Conservation (phyloP, 1,140 invertebrate species). For the Lepidotrigona ventralis region DNA sequence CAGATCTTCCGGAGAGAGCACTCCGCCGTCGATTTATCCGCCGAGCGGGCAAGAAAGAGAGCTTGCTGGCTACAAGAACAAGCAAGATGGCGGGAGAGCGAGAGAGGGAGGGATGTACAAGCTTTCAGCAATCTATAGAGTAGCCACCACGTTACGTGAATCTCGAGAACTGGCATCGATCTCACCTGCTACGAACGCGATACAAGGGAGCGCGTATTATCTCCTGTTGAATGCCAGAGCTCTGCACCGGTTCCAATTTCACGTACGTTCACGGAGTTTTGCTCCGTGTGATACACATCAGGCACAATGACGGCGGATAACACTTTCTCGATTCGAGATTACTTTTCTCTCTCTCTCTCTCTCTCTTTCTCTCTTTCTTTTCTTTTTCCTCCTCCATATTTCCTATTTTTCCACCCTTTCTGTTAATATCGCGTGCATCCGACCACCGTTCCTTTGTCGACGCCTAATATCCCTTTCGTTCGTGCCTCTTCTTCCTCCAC, state of each 20-base stretch:
- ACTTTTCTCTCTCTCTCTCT: neutral
- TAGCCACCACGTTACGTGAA: neutral
- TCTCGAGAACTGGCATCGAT: constrained; percentile 5
- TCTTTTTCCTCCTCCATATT: neutral
- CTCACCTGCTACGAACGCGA: neutral
- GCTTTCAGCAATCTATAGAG: neutral
- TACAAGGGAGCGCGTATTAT: constrained; percentile 3
- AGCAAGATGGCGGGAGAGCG: neutral
- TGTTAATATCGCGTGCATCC: neutral
- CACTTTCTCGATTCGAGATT: neutral
- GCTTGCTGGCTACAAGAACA: neutral
- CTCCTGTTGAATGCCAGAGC: constrained; percentile 4
- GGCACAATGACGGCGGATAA: constrained; percentile 1
- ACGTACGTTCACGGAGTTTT: constrained; percentile 1
- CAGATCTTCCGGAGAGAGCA: constrained; percentile 25
- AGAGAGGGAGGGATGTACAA: neutral
- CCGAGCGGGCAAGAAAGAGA: neutral
- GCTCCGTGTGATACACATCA: neutral
- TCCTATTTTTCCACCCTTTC: no score
- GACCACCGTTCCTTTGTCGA: neutral
- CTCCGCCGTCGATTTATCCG: constrained; percentile 34
- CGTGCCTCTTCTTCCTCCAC: neutral
- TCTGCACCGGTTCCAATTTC: constrained; percentile 18
- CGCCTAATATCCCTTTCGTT: neutral
- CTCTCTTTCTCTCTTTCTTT: neutral